Conservation (phyloP, 2,888 invertebrate genomes). For the Folsomia manolachei region DNA sequence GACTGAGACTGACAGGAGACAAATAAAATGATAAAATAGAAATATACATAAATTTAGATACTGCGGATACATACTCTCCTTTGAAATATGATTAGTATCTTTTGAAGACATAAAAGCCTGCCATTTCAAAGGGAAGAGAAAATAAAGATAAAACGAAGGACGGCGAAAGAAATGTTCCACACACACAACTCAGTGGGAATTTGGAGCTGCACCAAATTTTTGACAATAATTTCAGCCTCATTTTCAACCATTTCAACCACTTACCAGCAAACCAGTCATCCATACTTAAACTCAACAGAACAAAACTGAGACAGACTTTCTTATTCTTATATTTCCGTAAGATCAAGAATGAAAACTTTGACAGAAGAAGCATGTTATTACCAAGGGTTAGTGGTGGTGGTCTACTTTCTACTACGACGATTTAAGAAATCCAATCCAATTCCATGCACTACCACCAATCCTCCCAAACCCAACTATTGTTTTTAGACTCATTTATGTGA, state of each 20-base stretch:
- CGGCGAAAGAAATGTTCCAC: neutral
- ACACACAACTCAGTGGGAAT: neutral
- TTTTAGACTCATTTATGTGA: neutral
- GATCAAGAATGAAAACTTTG: neutral
- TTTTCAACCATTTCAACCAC: neutral
- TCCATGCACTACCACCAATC: too few species aligned
- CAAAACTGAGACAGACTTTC: neutral
- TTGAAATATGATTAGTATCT: constrained; percentile 19
- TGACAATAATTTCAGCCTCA: constrained; percentile 9
- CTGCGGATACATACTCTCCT: constrained; percentile 14
- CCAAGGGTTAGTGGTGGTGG: neutral
- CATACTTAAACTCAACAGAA: too few species aligned
- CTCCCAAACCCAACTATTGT: neutral
- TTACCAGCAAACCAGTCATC: too few species aligned
- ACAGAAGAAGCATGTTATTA: neutral
- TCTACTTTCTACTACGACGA: neutral
- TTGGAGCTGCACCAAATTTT: constrained; percentile 16
- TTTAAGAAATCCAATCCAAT: too few species aligned
- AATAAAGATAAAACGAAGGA: neutral
- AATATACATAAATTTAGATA: too few species aligned
- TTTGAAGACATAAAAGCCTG: constrained; percentile 14
- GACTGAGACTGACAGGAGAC: too few species aligned
- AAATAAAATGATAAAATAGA: too few species aligned
- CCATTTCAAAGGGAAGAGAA: constrained; percentile 9
- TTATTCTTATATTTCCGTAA: too few species aligned